Evolutionary conservation across 2,113 vertebrate genomes (phyloP).

Genomic region (Nannobrachium achirus): DNA sequence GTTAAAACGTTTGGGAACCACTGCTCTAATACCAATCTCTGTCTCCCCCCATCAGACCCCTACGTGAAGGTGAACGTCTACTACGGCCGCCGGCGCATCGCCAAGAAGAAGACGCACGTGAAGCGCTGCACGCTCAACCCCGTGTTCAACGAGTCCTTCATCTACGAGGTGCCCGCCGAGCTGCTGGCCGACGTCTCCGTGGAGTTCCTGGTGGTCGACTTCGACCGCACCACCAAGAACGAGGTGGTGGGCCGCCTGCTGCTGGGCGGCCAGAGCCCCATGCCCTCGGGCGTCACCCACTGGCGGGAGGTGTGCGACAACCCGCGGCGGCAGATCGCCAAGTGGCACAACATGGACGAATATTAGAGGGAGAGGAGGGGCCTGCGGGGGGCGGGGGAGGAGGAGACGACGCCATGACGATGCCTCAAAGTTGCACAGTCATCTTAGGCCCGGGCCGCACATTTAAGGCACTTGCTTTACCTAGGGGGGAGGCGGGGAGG

Average conservation of each 20-base stretch:
- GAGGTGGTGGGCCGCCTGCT: constrained; percentile 86
- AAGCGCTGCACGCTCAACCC: constrained; percentile 91
- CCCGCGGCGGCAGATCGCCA: constrained; percentile 82
- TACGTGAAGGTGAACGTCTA: constrained; percentile 91
- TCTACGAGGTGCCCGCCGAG: constrained; percentile 84
- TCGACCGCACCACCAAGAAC: constrained; percentile 88
- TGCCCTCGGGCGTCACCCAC: constrained; percentile 78
- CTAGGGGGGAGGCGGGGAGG: no score
- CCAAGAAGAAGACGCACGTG: constrained; percentile 90
- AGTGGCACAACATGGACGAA: constrained; percentile 86
- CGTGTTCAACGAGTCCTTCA: constrained; percentile 88
- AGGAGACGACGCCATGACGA: no score
- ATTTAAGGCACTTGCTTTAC: no score
- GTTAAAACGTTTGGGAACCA: no score
- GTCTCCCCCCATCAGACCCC: constrained; percentile 77
- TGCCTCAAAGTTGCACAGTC: no score
- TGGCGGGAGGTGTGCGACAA: constrained; percentile 85
- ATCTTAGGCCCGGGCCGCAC: no score
- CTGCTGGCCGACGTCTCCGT: constrained; percentile 86
- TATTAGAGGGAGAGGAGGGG: constrained; percentile 33
- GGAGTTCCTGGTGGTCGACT: constrained; percentile 87
- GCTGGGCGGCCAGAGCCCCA: constrained; percentile 83
- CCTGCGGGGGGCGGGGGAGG: no score
- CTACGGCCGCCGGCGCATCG: constrained; percentile 86
- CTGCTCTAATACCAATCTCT: not conserved